phyloP scores from a whole-genome alignment of 2,888 invertebrate species.

The Acrobasis consociella region DNA sequence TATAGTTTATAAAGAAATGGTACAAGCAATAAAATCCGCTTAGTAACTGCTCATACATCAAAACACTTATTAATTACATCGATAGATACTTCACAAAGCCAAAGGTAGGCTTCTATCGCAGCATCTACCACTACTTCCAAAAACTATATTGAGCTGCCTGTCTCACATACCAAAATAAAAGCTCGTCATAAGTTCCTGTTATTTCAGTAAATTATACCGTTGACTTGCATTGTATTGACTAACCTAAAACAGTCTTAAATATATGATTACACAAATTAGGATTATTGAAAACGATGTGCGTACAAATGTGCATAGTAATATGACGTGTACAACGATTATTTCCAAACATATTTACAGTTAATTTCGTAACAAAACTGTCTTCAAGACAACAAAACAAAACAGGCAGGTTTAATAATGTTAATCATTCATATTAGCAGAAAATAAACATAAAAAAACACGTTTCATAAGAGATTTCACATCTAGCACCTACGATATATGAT shows the following conservation, averaged over 20 bases:
- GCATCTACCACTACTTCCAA: conserved; percentile 6
- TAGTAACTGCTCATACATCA: conserved; percentile 2
- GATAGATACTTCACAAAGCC: conserved; percentile 12
- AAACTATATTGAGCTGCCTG: conserved; percentile 45
- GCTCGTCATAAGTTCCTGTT: conserved; percentile 15
- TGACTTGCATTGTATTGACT: conserved; percentile 58
- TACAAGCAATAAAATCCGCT: conserved; percentile 8
- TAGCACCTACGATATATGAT: conserved; percentile 61
- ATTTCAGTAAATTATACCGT: conserved; percentile 34
- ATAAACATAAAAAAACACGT: conserved; percentile 36
- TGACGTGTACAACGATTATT: conserved; percentile 24
- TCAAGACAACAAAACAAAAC: conserved; percentile 19
- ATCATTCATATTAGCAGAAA: conserved; percentile 15
- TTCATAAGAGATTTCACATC: conserved; percentile 60
- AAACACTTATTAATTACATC: conserved; percentile 14
- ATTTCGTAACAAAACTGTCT: conserved; percentile 24
- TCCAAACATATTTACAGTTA: conserved; percentile 24
- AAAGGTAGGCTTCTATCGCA: background rate
- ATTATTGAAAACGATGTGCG: conserved; percentile 52
- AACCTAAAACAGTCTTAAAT: conserved; percentile 69
- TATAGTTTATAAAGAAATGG: conserved; percentile 4
- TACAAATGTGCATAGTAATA: conserved; percentile 60
- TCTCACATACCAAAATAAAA: conserved; percentile 1
- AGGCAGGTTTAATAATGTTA: conserved; percentile 18
- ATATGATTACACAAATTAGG: conserved; percentile 50